Base-by-base conservation (phyloP, 2,888 invertebrate species). In the Lepidocyrtoides sp. region DNA sequence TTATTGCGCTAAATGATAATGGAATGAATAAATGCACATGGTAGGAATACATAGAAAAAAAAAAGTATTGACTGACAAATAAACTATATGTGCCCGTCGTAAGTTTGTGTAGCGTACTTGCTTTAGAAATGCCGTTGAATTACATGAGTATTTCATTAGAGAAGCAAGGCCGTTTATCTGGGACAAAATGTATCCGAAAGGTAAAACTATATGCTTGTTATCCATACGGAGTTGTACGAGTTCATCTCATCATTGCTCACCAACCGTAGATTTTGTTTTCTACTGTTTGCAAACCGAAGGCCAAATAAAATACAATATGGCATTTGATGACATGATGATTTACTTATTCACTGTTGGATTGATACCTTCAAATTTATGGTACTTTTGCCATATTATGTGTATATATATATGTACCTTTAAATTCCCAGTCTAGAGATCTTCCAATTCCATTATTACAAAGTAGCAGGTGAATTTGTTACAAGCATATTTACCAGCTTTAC, bases 1-100 rank as follows among this genome's bases (percentile, higher is more conserved):
- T 3, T 32, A 63, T 23, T 63, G 63, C 75, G 60, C 41, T 32
- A 8, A 54, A 69, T 79, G 66, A 69, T 81, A 89, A 89, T 89
- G 72, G 82, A 89, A 82, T 89, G 82, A 89, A 72, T 72, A 69
- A 44, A 2, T 44, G 44, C 44, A 44, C 8, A 36, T 36, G 10
- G 44, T 44, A 23, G 29, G 23, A 86, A n/a, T n/a, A n/a, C n/a
- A n/a, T n/a, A n/a, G n/a, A n/a, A n/a, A n/a, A n/a, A n/a, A n/a
- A n/a, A n/a, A n/a, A n/a, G n/a, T n/a, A n/a, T n/a, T n/a, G n/a
- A n/a, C n/a, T n/a, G n/a, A n/a, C n/a, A n/a, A n/a, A n/a, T n/a
- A n/a, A n/a, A n/a, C n/a, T n/a, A n/a, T n/a, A n/a, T n/a, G n/a
- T n/a, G n/a, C n/a, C n/a, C n/a, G n/a, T n/a, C n/a, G n/a, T n/a